A percentile compares a stretch with the other conserved stretches of the same genome.
These are phyloP conservation scores for Trogon surrucura DNA, from an alignment of 2,113 vertebrate species.

Conservation along the genomic window DNA sequence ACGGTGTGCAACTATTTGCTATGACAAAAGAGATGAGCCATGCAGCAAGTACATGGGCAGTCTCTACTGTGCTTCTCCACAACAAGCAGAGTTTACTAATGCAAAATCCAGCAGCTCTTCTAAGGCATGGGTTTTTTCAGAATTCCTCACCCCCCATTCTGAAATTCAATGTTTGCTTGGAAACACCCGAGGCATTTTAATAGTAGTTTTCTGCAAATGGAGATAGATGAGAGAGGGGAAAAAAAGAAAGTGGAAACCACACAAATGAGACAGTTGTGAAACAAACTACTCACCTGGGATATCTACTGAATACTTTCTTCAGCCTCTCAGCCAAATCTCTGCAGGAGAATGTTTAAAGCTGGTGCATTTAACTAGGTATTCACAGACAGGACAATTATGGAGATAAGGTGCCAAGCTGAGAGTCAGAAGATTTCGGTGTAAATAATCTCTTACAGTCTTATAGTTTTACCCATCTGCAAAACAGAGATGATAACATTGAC, in stretches of 20 bases:
- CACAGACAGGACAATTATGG: background rate
- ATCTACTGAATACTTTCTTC: background rate
- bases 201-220: background rate
- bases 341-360: background rate
- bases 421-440: constrained; percentile 8
- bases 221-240: background rate
- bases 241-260: background rate
- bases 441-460: background rate
- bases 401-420: background rate
- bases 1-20: background rate
- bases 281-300: background rate
- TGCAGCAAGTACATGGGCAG: background rate
- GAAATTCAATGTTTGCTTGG: background rate
- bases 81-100: background rate
- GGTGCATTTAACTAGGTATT: background rate
- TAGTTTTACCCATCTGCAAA: background rate
- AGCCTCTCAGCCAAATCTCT: background rate
- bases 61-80: constrained; percentile 16
- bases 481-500: background rate
- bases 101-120: background rate
- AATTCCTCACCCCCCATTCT: background rate
- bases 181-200: background rate
- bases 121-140: background rate
- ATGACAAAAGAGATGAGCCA: background rate
- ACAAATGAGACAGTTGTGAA: background rate